phyloP scores from a whole-genome alignment of 2,888 invertebrate species.

The Blera fallax region DNA sequence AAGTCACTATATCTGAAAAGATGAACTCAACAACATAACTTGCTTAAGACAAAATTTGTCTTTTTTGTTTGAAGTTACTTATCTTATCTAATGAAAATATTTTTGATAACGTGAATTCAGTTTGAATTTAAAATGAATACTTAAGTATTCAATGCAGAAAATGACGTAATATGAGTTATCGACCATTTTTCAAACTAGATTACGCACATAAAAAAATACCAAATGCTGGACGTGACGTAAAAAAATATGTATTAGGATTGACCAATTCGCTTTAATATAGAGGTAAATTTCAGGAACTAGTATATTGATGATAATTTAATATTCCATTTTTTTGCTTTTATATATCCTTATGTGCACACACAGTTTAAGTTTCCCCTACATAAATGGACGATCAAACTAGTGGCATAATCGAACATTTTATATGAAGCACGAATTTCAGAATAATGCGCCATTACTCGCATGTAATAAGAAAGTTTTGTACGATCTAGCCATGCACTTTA shows the following conservation, averaged over 20 bases:
- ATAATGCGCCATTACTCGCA: too few relatives aligned
- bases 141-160: not conserved
- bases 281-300: too few relatives aligned
- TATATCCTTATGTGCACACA: too few relatives aligned
- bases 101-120: conserved; percentile 8
- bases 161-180: conserved; percentile 19
- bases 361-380: too few relatives aligned
- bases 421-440: too few relatives aligned
- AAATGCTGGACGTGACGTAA: not conserved
- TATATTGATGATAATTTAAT: too few relatives aligned
- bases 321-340: too few relatives aligned
- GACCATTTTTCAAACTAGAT: not conserved
- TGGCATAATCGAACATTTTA: too few relatives aligned
- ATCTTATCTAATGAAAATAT: conserved; percentile 37
- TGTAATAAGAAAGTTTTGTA: too few relatives aligned
- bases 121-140: not conserved
- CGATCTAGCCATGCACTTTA: too few relatives aligned
- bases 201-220: not conserved
- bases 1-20: not conserved
- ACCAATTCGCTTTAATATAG: not conserved
- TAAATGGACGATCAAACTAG: too few relatives aligned
- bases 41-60: not conserved
- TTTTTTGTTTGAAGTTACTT: conserved; percentile 15
- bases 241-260: not conserved
- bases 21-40: not conserved